Evolutionary conservation across 2,888 invertebrate species (phyloP), one percentile per base, ranked within the genome.

Genomic region (Leptinotarsa peninsularis): DNA sequence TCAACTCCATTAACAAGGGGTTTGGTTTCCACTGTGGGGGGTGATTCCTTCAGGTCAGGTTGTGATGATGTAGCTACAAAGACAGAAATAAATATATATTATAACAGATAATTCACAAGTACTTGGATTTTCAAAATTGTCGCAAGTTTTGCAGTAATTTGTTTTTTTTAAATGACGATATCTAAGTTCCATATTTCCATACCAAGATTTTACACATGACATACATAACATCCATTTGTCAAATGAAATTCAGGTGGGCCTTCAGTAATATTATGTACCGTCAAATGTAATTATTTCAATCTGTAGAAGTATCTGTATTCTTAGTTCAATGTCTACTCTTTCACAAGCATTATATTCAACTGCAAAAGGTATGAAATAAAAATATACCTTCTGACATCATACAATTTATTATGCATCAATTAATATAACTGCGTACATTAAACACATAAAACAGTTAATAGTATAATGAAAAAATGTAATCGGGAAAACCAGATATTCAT

Each of bases 21-120:
- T 78, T 82, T 83, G n/a, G 76, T 58, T 18, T 78, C 79, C 14
- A 79, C 82, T 2, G 69, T 69, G 63, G 74, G 66, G 33, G 82
- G 71, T n/a, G 67, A n/a, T 66, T 82, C 82, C 71, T 82, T 82
- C 13, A 56, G 56, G 66, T 83, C 83, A 4, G 78, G 71, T 67
- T 83, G 82, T 3, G 82, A 76, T 14, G 81, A 79, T 18, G 79
- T 78, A 43, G 80, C 82, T 82, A 66, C 23, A 81, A 81, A 49
- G 75, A 67, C 33, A 60, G 56, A 18, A 18, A 5, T 60, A 18
- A 50, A 33, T 60, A 13, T 63, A 33, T 33, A 33, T 63, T 33
- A 4, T 10, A 2, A 23, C 7, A 18, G 23, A 67, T 49, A 14
- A 50, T 23, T 43, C n/a, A 33, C 63, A 43, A 63, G 0, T 27